Conservation (phyloP, 2,113 vertebrate species). For the Candoia aspera region DNA sequence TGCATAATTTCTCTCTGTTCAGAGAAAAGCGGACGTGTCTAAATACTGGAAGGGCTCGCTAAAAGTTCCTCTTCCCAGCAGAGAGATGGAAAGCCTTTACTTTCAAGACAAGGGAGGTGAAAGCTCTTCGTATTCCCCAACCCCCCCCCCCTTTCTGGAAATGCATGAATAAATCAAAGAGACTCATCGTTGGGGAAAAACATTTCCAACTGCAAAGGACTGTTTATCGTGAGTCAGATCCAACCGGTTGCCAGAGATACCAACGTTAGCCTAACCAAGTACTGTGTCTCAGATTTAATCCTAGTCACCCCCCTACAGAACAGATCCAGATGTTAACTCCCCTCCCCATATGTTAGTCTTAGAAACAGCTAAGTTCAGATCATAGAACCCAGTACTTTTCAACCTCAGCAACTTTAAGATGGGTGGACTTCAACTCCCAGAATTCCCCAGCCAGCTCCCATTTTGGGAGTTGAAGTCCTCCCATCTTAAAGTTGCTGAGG, state of each 20-base stretch:
- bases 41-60: slow-evolving; percentile 8
- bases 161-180: slow-evolving; percentile 12
- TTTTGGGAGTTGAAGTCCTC: not conserved
- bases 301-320: not conserved
- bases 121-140: not conserved
- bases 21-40: slow-evolving; percentile 3
- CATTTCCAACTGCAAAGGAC: not conserved
- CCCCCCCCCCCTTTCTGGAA: not conserved
- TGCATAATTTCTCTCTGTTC: not conserved
- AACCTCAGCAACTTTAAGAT: not conserved
- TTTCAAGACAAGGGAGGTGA: not conserved
- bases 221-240: not conserved
- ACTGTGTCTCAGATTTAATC: not conserved
- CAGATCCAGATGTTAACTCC: not conserved
- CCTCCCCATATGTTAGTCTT: not conserved
- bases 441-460: not conserved
- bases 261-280: not conserved
- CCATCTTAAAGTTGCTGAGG: not conserved
- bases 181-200: not conserved
- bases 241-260: not conserved
- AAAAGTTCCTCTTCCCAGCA: slow-evolving; percentile 4
- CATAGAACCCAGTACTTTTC: not conserved
- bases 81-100: not conserved
- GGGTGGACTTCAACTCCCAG: not conserved
- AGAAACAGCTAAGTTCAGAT: not conserved